Conservation (phyloP, 1,140 invertebrate genomes). For the Cyphomyrmex costatus region DNA sequence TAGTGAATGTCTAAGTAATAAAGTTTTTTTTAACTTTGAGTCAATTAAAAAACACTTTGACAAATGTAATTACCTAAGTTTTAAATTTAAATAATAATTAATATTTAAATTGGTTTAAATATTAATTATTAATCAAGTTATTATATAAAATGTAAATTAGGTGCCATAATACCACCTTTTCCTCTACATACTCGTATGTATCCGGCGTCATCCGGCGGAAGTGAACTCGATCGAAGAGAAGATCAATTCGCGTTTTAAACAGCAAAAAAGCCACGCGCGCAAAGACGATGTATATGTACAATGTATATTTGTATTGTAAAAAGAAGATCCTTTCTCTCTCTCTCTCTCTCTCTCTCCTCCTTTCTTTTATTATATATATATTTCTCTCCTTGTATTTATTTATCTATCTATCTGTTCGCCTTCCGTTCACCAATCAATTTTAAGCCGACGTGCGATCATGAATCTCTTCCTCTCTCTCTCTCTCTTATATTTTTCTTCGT, state of each 20-base stretch:
- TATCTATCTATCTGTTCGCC: neutral
- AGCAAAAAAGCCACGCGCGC: conserved; percentile 15
- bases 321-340: neutral
- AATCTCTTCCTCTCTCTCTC: neutral
- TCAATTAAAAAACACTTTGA: too few species aligned
- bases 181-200: neutral
- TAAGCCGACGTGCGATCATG: neutral
- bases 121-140: too few species aligned
- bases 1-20: too few species aligned
- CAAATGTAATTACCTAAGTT: too few species aligned
- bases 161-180: too few species aligned
- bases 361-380: neutral
- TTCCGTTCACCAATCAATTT: conserved; percentile 12
- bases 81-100: too few species aligned
- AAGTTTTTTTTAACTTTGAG: too few species aligned
- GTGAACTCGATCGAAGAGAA: conserved; percentile 6
- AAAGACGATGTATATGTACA: neutral
- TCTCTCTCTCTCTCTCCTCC: neutral
- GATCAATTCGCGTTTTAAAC: conserved; percentile 30
- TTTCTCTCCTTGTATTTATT: neutral
- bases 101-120: too few species aligned
- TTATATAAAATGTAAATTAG: too few species aligned
- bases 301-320: neutral
- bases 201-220: neutral
- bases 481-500: conserved; percentile 18